Evolutionary conservation across 1,140 invertebrate genomes (phyloP).

Genomic region (Trachelipus rathkii): DNA sequence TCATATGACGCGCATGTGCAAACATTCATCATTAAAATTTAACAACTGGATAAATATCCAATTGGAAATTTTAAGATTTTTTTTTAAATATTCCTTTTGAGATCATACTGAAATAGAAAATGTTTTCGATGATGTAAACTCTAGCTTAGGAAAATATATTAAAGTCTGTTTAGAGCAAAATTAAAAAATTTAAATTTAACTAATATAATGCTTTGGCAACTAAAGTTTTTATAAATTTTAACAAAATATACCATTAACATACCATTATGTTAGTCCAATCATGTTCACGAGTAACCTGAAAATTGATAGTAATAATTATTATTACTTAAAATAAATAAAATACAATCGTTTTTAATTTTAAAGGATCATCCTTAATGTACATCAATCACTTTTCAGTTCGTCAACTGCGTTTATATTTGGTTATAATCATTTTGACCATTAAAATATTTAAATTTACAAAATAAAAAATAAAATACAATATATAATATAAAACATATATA

Average conservation of each 20-base stretch:
- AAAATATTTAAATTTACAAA: background rate
- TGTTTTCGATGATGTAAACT: background rate
- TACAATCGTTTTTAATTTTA: background rate
- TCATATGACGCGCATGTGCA: conserved; percentile 5
- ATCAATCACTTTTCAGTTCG: background rate
- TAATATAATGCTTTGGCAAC: background rate
- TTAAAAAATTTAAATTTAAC: background rate
- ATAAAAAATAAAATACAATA: no score
- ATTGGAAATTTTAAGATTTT: background rate
- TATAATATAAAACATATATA: background rate
- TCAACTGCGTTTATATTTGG: background rate
- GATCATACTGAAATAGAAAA: background rate
- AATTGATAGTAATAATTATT: background rate
- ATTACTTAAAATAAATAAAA: background rate
- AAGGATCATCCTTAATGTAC: background rate
- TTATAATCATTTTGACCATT: background rate
- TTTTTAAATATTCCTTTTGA: background rate
- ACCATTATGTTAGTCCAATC: background rate
- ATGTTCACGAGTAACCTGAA: background rate
- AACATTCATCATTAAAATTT: background rate
- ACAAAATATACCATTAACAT: background rate
- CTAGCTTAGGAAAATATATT: background rate
- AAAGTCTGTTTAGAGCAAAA: background rate
- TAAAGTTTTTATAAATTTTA: background rate
- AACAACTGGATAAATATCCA: no score